Evolutionary conservation across 2,888 invertebrate genomes (phyloP).

Genomic region (Agonopterix heracliana): DNA sequence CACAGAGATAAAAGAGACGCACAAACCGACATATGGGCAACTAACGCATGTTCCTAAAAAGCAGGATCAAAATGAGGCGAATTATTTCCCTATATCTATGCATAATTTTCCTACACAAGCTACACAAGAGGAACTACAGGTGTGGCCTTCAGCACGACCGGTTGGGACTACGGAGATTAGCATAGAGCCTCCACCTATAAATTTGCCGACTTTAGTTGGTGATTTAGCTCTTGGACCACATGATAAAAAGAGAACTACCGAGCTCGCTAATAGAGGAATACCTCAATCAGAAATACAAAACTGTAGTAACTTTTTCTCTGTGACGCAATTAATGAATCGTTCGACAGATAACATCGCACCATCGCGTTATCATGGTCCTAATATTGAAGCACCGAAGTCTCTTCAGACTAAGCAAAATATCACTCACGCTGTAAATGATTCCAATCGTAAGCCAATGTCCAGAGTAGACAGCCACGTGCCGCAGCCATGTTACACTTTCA

Average conservation of each 20-base stretch:
- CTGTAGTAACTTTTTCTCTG: conserved; percentile 64
- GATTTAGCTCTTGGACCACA: conserved; percentile 67
- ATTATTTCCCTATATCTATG: conserved; percentile 63
- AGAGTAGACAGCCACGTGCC: conserved; percentile 48
- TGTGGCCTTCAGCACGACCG: conserved; percentile 62
- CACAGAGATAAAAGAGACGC: conserved; percentile 42
- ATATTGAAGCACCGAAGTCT: conserved; percentile 41
- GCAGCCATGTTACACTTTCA: conserved; percentile 56
- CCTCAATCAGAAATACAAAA: conserved; percentile 54
- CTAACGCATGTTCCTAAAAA: conserved; percentile 42
- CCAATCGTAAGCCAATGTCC: conserved; percentile 43
- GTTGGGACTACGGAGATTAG: conserved; percentile 67
- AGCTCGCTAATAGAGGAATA: conserved; percentile 36
- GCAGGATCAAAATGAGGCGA: conserved; percentile 49
- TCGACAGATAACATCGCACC: conserved; percentile 48
- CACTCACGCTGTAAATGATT: conserved; percentile 42
- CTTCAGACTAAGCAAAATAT: conserved; percentile 44
- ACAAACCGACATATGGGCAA: conserved; percentile 45
- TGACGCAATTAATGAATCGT: conserved; percentile 68
- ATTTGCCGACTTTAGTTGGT: conserved; percentile 64
- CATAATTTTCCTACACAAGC: conserved; percentile 57
- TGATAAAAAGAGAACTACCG: conserved; percentile 59
- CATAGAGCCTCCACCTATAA: conserved; percentile 68
- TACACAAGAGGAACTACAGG: conserved; percentile 58
- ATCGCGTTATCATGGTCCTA: conserved; percentile 47